Evolutionary conservation across 2,113 vertebrate genomes (phyloP).

Genomic region (Boleophthalmus pectinirostris): DNA sequence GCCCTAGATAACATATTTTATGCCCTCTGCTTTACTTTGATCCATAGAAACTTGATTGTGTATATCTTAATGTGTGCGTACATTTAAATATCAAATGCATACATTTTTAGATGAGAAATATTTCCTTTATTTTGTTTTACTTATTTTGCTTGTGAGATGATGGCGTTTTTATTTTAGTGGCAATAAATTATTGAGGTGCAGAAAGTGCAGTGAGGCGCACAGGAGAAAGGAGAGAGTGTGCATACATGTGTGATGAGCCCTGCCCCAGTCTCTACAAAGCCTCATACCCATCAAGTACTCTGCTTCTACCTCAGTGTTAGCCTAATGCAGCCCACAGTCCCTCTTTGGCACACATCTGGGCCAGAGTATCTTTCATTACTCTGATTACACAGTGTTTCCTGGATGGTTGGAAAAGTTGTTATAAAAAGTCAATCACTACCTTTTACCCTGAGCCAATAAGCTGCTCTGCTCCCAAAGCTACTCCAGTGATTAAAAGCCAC

Average conservation of each 20-base stretch:
- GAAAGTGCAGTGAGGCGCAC: constrained; percentile 67
- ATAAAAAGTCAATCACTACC: too few relatives aligned
- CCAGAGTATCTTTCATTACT: constrained; percentile 9
- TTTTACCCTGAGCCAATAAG: not conserved
- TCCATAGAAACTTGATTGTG: not conserved
- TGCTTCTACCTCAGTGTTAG: constrained; percentile 31
- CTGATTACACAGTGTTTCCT: not conserved
- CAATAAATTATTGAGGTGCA: constrained; percentile 77
- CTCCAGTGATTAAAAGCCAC: not conserved
- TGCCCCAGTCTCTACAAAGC: constrained; percentile 43
- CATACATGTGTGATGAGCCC: constrained; percentile 55
- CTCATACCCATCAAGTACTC: constrained; percentile 28
- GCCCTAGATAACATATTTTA: constrained; percentile 1
- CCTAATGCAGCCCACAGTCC: not conserved
- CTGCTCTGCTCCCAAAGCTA: not conserved
- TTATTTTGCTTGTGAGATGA: constrained; percentile 56
- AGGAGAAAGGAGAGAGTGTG: constrained; percentile 39
- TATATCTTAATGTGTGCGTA: not conserved
- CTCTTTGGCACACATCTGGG: constrained; percentile 18
- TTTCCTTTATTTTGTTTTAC: constrained; percentile 40
- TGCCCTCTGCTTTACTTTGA: constrained; percentile 19
- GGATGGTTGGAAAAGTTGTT: not conserved
- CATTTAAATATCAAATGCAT: constrained; percentile 19
- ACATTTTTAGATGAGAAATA: constrained; percentile 5
- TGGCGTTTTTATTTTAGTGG: constrained; percentile 76